Evolutionary conservation across 2,113 vertebrate species (phyloP), one percentile per base, ranked within the genome.

Genomic region (Sinocyclocheilus rhinocerous): DNA sequence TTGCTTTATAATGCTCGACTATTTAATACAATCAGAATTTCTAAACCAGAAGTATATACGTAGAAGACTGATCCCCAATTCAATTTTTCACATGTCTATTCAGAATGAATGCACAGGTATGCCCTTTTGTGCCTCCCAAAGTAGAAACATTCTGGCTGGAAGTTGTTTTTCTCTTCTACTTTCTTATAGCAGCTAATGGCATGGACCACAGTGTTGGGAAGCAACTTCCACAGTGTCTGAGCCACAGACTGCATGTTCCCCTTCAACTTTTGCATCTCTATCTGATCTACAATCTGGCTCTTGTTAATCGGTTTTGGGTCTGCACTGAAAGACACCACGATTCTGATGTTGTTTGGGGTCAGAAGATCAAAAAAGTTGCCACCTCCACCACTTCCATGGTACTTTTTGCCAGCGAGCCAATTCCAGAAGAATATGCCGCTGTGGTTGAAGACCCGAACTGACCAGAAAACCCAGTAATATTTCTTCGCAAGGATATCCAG

Each of bases 381-480:
- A 18, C 93, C 93, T 13, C 92, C 92, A 1, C 91, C 87, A 20
- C 81, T 93, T 12, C 94, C 94, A 0, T 95, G 94, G 88, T 91
- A 95, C 76, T 93, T 94, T 86, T 94, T 95, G 4, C 95, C 95
- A 13, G 94, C 94, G 83, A 95, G 87, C 95, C 94, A 96, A 90
- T 95, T 95, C 91, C 93, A 95, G 63, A 96, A 94, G 91, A 94
- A 94, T 75, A 94, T 86, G 39, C 91, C 95, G 33, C 83, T 63
- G 18, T 94, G 85, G 33, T 77, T 89, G 86, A 95, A 95, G n/a
- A 93, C 93, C 52, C 93, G 85, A 52, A 96, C 87, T 48, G 95
- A 95, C 95, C 95, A 96, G 26, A 72, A 93, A 20, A 96, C 93
- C 95, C 95, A 96, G 89, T 96, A 93, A 18, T 94, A 96, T 76